Evolutionary conservation across 2,113 vertebrate genomes (phyloP).

Genomic region (Lampris megalopsis): DNA sequence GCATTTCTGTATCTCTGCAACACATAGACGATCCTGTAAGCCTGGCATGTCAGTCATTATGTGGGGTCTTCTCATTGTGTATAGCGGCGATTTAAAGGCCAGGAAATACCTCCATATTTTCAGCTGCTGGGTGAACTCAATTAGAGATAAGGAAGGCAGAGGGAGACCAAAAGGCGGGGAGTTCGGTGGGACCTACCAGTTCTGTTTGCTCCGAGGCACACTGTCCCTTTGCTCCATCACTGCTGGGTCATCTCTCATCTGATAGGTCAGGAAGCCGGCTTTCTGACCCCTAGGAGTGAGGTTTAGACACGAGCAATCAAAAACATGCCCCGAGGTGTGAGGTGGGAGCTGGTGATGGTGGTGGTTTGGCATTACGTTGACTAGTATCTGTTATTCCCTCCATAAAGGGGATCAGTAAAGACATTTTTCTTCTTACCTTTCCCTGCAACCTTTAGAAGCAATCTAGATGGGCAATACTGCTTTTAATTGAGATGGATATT

Average conservation of each 20-base stretch:
- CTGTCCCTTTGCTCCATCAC: conserved; percentile 24
- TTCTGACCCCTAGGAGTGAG: conserved; percentile 8
- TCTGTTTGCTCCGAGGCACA: conserved; percentile 37
- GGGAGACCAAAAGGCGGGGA: background rate
- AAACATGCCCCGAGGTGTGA: conserved; percentile 7
- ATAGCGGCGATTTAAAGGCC: background rate
- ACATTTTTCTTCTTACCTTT: conserved; percentile 21
- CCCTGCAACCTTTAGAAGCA: conserved; percentile 27
- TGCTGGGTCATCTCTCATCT: conserved; percentile 29
- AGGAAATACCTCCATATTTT: conserved; percentile 18
- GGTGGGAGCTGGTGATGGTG: conserved; percentile 22
- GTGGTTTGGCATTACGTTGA: conserved; percentile 30
- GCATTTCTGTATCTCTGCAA: background rate
- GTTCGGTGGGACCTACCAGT: conserved; percentile 5
- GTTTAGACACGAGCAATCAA: conserved; percentile 42
- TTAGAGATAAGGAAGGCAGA: conserved; percentile 22
- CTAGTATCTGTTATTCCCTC: conserved; percentile 33
- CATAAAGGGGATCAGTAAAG: conserved; percentile 39
- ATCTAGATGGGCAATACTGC: conserved; percentile 45
- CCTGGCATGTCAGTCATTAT: conserved; percentile 22
- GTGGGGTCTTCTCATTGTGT: background rate
- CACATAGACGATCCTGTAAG: background rate
- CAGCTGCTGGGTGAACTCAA: conserved; percentile 16
- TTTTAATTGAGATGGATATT: conserved; percentile 45
- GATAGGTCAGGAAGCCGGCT: conserved; percentile 20